Evolutionary conservation across 2,797 vertebrate genomes (phyloP), one percentile per base, ranked within the genome.

Genomic region (Chaetodon trifasciatus): DNA sequence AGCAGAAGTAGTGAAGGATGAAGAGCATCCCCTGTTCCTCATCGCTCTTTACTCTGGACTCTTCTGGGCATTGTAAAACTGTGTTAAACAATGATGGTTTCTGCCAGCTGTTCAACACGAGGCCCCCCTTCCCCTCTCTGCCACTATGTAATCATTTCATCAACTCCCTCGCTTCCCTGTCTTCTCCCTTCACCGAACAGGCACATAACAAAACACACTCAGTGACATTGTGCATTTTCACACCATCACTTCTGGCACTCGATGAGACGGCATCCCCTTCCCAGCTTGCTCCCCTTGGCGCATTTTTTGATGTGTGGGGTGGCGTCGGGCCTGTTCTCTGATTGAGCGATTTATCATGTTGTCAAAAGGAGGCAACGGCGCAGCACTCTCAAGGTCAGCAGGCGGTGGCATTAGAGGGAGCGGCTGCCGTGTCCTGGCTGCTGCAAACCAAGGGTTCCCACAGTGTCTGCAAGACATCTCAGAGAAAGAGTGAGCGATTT

Each of bases 61-160:
- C 91, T 89, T 81, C 86, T 82, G 87, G 86, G 89, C 91, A 92
- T 90, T 90, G 90, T 93, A 90, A 94, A 93, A 90, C 82, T 74
- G 91, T 94, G 93, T 95, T 95, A 95, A 96, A 93, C 94, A 93
- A 87, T 86, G 92, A 88, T 84, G 86, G 88, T 90, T 92, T 91
- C 86, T 92, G 88, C 92, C 89, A 92, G 91, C 93, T 93, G 92
- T 93, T 93, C 92, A 91, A 88, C 83, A 86, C 86, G 5, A 81
- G 79, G 74, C 73, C 91, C 86, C 87, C 83, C 87, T 83, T 88
- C 68, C 88, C 85, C 84, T 91, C 89, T 83, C 84, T 84, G 90
- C 92, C 93, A 92, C 90, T 93, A 84, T 96, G 93, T 96, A 96
- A 96, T 96, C 95, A 95, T 95, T 95, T 96, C 94, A 95, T 96